Base-by-base conservation (phyloP, 37 sponge, comb jelly and placozoan species). In the Eunapius fragilis region DNA sequence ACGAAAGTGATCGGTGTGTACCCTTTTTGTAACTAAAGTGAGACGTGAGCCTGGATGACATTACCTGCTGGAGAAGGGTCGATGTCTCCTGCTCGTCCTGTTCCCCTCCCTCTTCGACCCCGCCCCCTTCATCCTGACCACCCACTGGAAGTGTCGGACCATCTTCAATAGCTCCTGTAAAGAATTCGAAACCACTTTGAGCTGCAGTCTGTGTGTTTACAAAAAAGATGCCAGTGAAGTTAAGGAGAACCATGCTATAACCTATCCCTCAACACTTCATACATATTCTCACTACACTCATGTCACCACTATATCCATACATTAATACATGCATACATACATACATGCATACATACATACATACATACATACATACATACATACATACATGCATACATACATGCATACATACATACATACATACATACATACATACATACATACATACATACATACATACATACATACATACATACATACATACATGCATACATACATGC, bases 181-280 rank as follows among this genome's bases (percentile, higher is more conserved):
- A 90, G 77, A 90, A 90, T 25, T 90, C 86, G 38, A 81, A 90
- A 0, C 82, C 38, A 38, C 81, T 75, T 36, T 84, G 71, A 19
- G 84, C 75, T 2, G 31, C 75, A 32, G 69, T 85, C 90, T 90
- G 45, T 3, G 41, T 41, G 24, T 37, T 31, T 22, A 70, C 11
- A 26, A 47, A 3, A 76, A 58, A 22, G 71, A 2, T 0, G 25
- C 25, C 33, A 73, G 74, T 34, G 31, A 72, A 14, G 7, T 30
- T 70, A 7, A 26, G 34, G 25, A 2, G 9, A 32, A 32, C 14
- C 33, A 33, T 24, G 14, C 26, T 22, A 72, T 2, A 31, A 5
- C 11, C 25, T n/a, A 27, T 14, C 31, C 28, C 6, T 24, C 13
- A 12, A 30, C 27, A 11, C 74, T 13, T n/a, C 31, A 32, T 19